Percentiles rank a stretch among this genome's conserved stretches.
Evolutionary conservation across 2,113 vertebrate genomes (phyloP).

Genomic region (Microcebus murinus): DNA sequence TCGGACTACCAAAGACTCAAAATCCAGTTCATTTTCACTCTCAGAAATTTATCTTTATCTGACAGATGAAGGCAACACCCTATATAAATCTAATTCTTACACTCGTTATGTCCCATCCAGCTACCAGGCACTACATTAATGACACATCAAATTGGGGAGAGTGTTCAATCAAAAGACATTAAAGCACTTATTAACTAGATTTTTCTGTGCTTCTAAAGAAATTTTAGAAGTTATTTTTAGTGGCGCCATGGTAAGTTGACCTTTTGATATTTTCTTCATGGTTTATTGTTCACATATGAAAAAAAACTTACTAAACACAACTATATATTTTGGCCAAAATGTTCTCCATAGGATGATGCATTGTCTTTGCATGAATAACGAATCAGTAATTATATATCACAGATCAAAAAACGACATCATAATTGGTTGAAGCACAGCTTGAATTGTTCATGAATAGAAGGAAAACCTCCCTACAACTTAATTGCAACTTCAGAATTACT

Average conservation of each 20-base stretch:
- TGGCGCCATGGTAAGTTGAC: neutral
- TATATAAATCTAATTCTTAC: slow-evolving; percentile 75
- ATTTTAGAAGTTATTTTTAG: slow-evolving; percentile 37
- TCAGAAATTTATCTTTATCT: slow-evolving; percentile 78
- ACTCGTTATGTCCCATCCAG: slow-evolving; percentile 61
- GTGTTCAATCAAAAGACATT: slow-evolving; percentile 64
- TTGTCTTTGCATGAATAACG: slow-evolving; percentile 5
- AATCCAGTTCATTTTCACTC: slow-evolving; percentile 75
- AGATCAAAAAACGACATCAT: slow-evolving; percentile 16
- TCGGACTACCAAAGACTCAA: slow-evolving; percentile 56
- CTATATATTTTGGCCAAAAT: neutral
- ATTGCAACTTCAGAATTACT: slow-evolving; percentile 46
- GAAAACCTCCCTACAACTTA: slow-evolving; percentile 17
- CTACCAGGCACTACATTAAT: slow-evolving; percentile 63
- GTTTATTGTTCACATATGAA: slow-evolving; percentile 32
- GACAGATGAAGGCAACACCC: slow-evolving; percentile 72
- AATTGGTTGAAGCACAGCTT: neutral
- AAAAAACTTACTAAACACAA: slow-evolving; percentile 30
- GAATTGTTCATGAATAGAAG: neutral
- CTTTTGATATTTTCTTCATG: neutral
- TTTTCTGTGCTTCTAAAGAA: slow-evolving; percentile 69
- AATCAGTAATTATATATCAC: slow-evolving; percentile 1
- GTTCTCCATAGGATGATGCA: neutral
- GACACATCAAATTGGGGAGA: slow-evolving; percentile 68
- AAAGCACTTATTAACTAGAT: slow-evolving; percentile 61